phyloP scores from a whole-genome alignment of 2,113 vertebrate genomes.

The Manacus vitellinus region DNA sequence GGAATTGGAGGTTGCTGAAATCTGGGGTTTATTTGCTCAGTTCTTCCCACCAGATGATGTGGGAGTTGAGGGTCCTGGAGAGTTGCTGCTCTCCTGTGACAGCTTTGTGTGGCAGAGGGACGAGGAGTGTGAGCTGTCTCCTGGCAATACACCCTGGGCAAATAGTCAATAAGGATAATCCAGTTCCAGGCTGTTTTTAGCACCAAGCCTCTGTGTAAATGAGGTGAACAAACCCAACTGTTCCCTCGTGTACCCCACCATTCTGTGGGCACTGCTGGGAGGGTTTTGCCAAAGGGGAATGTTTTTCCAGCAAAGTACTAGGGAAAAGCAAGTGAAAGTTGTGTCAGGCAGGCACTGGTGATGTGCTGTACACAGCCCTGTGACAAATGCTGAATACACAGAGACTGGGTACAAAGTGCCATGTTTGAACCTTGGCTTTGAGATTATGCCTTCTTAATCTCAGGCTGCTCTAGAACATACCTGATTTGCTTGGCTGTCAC shows the following conservation, averaged over 20 bases:
- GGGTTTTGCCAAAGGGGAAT: fast-evolving
- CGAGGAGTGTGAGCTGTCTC: fast-evolving
- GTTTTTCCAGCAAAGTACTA: neutral
- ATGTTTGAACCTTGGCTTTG: neutral
- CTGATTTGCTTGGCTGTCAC: neutral
- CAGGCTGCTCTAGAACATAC: neutral
- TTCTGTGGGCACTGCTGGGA: fast-evolving
- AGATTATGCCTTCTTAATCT: neutral
- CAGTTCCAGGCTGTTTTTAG: neutral
- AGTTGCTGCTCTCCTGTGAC: fast-evolving
- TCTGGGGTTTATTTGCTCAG: neutral
- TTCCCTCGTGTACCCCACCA: fast-evolving
- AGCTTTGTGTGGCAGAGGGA: neutral
- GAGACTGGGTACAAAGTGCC: neutral
- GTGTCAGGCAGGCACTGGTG: neutral
- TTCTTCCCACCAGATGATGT: neutral
- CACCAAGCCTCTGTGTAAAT: neutral
- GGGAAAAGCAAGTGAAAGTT: neutral
- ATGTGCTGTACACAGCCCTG: fast-evolving
- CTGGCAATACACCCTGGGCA: neutral
- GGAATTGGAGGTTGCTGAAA: neutral
- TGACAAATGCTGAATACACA: neutral
- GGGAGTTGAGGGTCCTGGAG: neutral
- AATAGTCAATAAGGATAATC: neutral
- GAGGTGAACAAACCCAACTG: neutral